Percentiles rank a stretch among this genome's conserved stretches.
Conservation (phyloP, 2,888 invertebrate genomes). For the Tubulanus polymorphus region DNA sequence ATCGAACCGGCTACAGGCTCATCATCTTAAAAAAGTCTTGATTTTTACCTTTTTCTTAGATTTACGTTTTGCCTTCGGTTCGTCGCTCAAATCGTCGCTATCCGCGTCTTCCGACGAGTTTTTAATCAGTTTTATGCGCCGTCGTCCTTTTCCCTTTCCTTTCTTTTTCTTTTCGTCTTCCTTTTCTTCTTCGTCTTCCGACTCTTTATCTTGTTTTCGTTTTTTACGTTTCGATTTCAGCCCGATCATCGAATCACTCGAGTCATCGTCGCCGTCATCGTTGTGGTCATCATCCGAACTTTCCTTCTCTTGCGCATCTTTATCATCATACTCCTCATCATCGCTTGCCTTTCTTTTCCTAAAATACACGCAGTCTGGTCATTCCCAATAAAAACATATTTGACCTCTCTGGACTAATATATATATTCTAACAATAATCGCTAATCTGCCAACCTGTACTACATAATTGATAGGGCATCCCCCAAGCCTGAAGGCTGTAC, state of each 20-base stretch:
- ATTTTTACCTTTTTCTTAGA: slow-evolving; percentile 1
- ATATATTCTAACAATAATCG: background rate
- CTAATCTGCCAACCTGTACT: too few species aligned
- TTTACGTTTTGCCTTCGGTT: slow-evolving; percentile 3
- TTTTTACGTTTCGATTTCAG: slow-evolving; percentile 1
- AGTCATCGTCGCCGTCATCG: background rate
- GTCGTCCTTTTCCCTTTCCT: slow-evolving; percentile 19
- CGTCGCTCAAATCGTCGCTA: slow-evolving; percentile 8
- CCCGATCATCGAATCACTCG: background rate
- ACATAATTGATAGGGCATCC: too few species aligned
- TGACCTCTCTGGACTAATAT: background rate
- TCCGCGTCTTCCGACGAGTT: slow-evolving; percentile 15
- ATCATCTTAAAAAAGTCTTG: slow-evolving; percentile 7
- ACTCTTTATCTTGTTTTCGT: slow-evolving; percentile 10
- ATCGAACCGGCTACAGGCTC: slow-evolving; percentile 2
- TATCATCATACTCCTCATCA: slow-evolving; percentile 1
- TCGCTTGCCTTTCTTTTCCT: slow-evolving; percentile 15
- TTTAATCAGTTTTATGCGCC: slow-evolving; percentile 10
- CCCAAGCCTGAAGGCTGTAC: too few species aligned
- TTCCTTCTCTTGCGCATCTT: background rate
- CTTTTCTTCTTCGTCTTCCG: slow-evolving; percentile 5
- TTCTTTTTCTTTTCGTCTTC: slow-evolving; percentile 22
- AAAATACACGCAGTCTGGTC: too few species aligned
- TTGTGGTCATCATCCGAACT: slow-evolving; percentile 1
- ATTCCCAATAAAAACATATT: background rate